A percentile compares a stretch with the other conserved stretches of the same genome.
Evolutionary conservation across 2,797 vertebrate genomes (phyloP).

Genomic region (Chiloscyllium punctatum): DNA sequence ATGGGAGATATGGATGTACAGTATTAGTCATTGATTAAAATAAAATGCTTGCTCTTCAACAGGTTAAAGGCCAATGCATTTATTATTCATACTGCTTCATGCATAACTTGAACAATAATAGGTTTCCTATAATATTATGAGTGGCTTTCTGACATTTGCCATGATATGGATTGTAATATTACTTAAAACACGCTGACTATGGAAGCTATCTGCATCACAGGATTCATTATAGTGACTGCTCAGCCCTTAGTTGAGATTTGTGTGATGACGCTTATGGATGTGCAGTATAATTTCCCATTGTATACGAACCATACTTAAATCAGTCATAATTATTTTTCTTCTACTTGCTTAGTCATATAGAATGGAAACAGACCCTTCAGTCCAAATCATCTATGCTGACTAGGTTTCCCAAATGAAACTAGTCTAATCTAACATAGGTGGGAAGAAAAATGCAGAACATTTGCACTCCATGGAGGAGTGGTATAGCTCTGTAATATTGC

Average conservation of each 20-base stretch:
- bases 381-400: too few species aligned
- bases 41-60: neutral
- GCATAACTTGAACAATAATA: neutral
- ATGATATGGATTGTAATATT: neutral
- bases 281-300: neutral
- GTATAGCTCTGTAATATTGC: neutral
- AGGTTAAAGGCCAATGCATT: neutral
- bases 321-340: neutral
- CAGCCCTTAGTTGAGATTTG: neutral
- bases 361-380: too few species aligned
- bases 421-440: too few species aligned
- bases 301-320: neutral
- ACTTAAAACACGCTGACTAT: neutral
- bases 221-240: neutral
- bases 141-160: neutral
- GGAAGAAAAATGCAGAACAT: neutral
- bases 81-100: neutral
- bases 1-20: neutral
- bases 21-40: neutral
- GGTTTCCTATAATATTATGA: neutral
- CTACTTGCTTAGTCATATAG: neutral
- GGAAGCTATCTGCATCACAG: neutral
- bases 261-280: neutral
- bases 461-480: neutral
- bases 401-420: too few species aligned